phyloP scores from a whole-genome alignment of 2,797 vertebrate species.

The Manis crassicaudata region DNA sequence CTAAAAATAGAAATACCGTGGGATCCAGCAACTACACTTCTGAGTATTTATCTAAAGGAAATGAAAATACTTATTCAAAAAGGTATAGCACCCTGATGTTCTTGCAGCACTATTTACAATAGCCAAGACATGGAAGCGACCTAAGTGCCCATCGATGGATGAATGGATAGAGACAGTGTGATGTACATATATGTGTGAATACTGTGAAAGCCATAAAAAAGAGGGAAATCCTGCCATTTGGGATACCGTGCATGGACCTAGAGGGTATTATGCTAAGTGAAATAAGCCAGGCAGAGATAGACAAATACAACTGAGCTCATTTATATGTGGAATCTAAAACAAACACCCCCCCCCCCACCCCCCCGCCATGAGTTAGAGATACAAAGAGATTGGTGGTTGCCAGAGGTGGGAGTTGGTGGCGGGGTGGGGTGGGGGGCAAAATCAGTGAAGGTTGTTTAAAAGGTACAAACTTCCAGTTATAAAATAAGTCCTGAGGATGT shows the following conservation, averaged over 20 bases:
- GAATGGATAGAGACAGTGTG: not conserved
- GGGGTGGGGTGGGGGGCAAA: not conserved
- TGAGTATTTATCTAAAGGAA: not conserved
- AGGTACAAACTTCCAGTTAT: not conserved
- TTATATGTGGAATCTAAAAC: not conserved
- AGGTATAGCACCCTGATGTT: not conserved
- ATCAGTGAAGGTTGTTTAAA: not conserved
- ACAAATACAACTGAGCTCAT: not conserved
- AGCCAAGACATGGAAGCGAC: not conserved
- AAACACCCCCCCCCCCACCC: not conserved
- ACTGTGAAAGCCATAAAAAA: not conserved
- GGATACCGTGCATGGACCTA: not conserved
- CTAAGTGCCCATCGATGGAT: not conserved
- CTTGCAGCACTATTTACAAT: not conserved
- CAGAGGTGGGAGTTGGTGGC: not conserved
- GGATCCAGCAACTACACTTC: not conserved
- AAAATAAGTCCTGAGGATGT: not conserved
- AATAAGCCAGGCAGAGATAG: not conserved
- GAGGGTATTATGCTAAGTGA: not conserved
- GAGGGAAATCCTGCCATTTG: not conserved
- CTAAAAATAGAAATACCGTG: not conserved
- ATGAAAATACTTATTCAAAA: not conserved
- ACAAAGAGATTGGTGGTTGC: not conserved
- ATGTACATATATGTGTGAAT: not conserved
- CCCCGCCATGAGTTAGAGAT: not conserved